Conservation (phyloP, 2,888 invertebrate species). For the Eilema sororculum region DNA sequence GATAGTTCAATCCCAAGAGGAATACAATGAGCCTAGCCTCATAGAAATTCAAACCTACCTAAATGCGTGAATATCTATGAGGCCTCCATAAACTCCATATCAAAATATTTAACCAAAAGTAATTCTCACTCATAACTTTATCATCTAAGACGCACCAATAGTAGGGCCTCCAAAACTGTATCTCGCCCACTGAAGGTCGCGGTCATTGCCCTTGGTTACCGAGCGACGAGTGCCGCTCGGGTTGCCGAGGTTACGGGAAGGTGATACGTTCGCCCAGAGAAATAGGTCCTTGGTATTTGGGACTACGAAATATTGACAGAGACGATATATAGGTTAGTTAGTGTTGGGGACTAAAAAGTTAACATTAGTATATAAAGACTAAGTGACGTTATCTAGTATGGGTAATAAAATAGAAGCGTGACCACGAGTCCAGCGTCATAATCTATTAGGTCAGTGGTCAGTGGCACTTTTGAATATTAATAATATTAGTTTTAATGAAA, state of each 20-base stretch:
- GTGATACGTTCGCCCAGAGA: slow-evolving; percentile 7
- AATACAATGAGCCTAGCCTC: too few relatives aligned
- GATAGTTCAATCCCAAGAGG: too few relatives aligned
- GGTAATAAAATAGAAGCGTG: neutral
- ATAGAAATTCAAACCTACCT: too few relatives aligned
- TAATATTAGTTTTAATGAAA: too few relatives aligned
- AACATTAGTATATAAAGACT: too few relatives aligned
- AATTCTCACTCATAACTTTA: neutral
- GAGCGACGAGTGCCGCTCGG: neutral
- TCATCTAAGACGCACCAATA: neutral
- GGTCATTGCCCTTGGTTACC: neutral
- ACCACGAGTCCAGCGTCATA: too few relatives aligned
- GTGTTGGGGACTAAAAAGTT: neutral
- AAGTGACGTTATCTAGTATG: neutral
- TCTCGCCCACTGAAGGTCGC: neutral
- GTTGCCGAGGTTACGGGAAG: neutral
- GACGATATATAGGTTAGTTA: neutral
- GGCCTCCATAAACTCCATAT: neutral
- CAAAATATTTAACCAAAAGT: neutral
- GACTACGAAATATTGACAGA: slow-evolving; percentile 3
- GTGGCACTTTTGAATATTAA: too few relatives aligned
- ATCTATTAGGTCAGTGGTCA: too few relatives aligned
- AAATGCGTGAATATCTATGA: too few relatives aligned
- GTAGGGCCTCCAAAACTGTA: neutral
- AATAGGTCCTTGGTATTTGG: neutral